phyloP scores from a whole-genome alignment of 92 coral and sea anemone species.

The Palythoa heliodiscus region DNA sequence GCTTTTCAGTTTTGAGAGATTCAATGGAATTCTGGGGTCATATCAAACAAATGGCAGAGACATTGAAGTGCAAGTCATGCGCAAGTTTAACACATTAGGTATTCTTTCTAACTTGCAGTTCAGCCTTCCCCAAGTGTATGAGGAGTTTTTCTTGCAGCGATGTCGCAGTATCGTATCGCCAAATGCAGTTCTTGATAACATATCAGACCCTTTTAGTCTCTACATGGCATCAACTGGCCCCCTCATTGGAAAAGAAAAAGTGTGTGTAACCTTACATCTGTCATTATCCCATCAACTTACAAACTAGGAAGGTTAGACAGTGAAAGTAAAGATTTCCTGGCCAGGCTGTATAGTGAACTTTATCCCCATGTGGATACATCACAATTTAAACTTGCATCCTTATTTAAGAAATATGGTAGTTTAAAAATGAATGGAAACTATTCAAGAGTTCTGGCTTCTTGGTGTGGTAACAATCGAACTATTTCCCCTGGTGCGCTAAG shows the following conservation, averaged over 20 bases:
- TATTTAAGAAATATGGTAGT: constrained; percentile 21
- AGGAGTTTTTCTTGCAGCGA: constrained; percentile 22
- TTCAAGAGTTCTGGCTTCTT: constrained; percentile 27
- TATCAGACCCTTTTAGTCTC: constrained; percentile 10
- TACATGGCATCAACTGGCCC: constrained; percentile 23
- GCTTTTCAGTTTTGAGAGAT: constrained; percentile 59
- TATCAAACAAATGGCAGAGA: constrained; percentile 51
- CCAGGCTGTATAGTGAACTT: not conserved
- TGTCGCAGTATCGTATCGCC: constrained; percentile 1
- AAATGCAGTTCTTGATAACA: constrained; percentile 34
- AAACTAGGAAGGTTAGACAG: constrained; percentile 38
- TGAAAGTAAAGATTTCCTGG: constrained; percentile 3
- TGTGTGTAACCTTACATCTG: not conserved
- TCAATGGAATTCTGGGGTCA: constrained; percentile 60
- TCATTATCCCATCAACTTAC: constrained; percentile 3
- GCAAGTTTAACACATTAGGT: constrained; percentile 58
- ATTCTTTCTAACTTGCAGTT: constrained; percentile 45
- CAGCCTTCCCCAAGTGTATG: constrained; percentile 50
- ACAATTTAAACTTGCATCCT: constrained; percentile 11
- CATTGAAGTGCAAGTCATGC: constrained; percentile 61
- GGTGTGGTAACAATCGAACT: constrained; percentile 42
- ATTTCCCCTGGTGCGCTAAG: constrained; percentile 35
- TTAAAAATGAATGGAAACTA: constrained; percentile 29
- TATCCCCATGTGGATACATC: not conserved
- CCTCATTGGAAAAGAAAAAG: not conserved